Conservation (phyloP, 2,797 vertebrate genomes). For the Sebastiscus albofasciatus region DNA sequence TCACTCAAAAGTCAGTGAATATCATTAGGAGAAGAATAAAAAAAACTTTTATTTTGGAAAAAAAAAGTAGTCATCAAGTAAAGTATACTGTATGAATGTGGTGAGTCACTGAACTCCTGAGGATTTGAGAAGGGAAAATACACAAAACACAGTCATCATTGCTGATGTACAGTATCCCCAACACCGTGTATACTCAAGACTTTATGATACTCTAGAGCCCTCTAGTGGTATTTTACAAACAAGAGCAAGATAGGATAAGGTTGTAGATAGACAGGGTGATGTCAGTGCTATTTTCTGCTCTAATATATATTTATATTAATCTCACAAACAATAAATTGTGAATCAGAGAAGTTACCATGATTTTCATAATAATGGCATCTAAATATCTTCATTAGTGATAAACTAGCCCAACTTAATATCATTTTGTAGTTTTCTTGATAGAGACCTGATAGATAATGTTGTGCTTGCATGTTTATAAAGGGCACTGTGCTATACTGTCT, state of each 20-base stretch:
- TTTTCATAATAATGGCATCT: background rate
- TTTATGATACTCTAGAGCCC: slow-evolving; percentile 28
- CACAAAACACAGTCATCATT: background rate
- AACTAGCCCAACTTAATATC: background rate
- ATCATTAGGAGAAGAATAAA: background rate
- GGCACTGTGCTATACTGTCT: too few relatives aligned
- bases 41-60: background rate
- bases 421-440: background rate
- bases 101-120: background rate
- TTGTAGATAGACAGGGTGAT: background rate
- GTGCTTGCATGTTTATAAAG: background rate
- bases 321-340: background rate
- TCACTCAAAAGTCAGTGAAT: background rate
- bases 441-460: background rate
- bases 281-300: background rate
- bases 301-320: background rate
- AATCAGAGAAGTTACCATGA: background rate
- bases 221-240: slow-evolving; percentile 34
- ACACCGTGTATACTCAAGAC: background rate
- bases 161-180: background rate
- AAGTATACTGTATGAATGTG: background rate
- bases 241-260: background rate
- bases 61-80: background rate
- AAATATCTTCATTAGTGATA: background rate
- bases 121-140: background rate